Evolutionary conservation across 2,797 vertebrate species (phyloP), one percentile per base, ranked within the genome.

Genomic region (Alexandromys oeconomus): DNA sequence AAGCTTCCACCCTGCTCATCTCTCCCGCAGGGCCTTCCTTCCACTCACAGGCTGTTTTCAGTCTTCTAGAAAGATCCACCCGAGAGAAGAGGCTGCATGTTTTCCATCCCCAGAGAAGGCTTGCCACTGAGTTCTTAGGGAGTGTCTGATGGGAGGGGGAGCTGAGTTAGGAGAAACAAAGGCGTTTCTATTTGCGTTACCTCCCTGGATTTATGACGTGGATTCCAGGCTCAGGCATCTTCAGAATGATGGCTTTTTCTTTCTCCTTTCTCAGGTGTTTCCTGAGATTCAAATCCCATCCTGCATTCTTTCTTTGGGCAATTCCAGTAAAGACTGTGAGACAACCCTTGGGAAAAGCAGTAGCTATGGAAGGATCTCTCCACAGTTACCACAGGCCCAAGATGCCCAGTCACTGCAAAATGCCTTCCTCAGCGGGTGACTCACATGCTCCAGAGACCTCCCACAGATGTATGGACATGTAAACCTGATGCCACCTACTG

Each of bases 261-360:
- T 79, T 90, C 84, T 93, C 73, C 48, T 86, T 77, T 74, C 82
- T 88, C n/a, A 63, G 69, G 31, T 27, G 59, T 69, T 93, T 92
- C 48, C 54, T 87, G 89, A 91, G 74, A 89, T 63, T 76, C 31
- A 85, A 88, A 77, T 27, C n/a, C 59, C 74, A 29, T 43, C 21
- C 57, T 80, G 37, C 19, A 73, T 61, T 80, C 27, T 73, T 86
- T 77, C 77, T 74, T 63, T 63, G 40, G 90, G 91, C 37, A 84
- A 82, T 79, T 54, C 69, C 37, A 88, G 51, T 14, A 80, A 73
- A 92, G 15, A 78, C n/a, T 15, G 25, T 2, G n/a, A 89, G 19
- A 76, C n/a, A 65, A 87, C 82, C 77, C 59, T 77, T 29, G 73
- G 73, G 90, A 85, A 74, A 37, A 57, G 65, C 40, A 19, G 54